Percentiles rank a stretch among this genome's conserved stretches.
Conservation (phyloP, 2,888 invertebrate genomes). For the Dorcus hopei region DNA sequence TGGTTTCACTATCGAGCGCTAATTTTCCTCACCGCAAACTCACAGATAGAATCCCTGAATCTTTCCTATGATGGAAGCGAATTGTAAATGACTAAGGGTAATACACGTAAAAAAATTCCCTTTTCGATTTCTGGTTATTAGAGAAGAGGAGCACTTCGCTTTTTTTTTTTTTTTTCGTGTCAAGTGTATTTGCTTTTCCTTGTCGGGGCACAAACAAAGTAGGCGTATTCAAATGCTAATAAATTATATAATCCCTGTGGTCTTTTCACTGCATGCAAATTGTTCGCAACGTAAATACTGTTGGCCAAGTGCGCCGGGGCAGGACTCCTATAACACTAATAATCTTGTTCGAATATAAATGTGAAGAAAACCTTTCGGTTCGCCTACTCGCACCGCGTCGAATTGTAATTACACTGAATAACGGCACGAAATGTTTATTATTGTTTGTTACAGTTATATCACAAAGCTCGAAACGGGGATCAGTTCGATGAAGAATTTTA, state of each 20-base stretch:
- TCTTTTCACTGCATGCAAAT: conserved; percentile 1
- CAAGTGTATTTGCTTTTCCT: no score
- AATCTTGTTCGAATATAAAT: background rate
- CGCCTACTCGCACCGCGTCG: background rate
- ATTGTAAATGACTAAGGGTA: background rate
- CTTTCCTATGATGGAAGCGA: background rate
- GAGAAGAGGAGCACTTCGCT: no score
- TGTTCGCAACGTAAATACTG: background rate
- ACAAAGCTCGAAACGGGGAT: no score
- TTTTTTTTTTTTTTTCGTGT: no score
- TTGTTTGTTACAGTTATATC: no score
- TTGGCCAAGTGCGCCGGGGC: no score
- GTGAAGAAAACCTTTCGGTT: background rate
- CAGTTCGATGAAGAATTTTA: no score
- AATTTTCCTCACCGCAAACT: background rate
- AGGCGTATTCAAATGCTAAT: background rate
- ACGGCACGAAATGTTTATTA: no score
- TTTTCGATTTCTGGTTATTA: background rate
- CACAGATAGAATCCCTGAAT: background rate
- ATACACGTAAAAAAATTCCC: background rate
- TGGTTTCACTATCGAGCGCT: background rate
- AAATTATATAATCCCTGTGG: background rate
- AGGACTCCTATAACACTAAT: background rate
- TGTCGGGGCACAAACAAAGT: background rate
- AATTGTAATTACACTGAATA: background rate